Percentiles rank a stretch among this genome's conserved stretches.
These are phyloP conservation scores for Myotis myotis DNA, from an alignment of 2,797 vertebrate species.

Conservation along the genomic window DNA sequence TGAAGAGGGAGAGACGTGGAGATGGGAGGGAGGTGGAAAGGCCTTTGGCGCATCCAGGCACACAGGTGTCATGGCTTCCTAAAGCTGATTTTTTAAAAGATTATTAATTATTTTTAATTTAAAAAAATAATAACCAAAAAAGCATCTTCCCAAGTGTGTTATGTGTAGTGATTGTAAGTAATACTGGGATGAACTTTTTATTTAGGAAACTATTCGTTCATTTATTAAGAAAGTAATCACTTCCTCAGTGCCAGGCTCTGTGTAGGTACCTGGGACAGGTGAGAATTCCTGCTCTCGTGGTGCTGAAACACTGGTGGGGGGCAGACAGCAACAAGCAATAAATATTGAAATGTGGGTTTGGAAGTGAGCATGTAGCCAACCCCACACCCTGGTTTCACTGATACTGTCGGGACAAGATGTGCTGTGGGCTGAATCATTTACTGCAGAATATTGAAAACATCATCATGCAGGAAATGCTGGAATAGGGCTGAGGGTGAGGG, in stretches of 20 bases:
- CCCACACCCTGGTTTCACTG: background rate
- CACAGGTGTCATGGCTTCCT: background rate
- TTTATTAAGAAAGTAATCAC: background rate
- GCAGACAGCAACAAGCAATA: background rate
- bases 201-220: background rate
- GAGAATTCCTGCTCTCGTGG: accelerated
- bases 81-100: background rate
- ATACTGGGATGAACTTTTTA: background rate
- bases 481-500: background rate
- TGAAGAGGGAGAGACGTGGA: background rate
- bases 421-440: background rate
- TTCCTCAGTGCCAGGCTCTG: background rate
- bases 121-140: background rate
- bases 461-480: accelerated
- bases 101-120: background rate
- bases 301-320: background rate
- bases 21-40: background rate
- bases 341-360: background rate
- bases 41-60: background rate
- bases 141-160: background rate
- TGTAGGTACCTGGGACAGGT: background rate
- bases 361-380: background rate
- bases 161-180: background rate
- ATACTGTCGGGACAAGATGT: background rate
- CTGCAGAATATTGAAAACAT: background rate